phyloP scores from a whole-genome alignment of 2,888 invertebrate genomes.

The Calliphora vomitoria region DNA sequence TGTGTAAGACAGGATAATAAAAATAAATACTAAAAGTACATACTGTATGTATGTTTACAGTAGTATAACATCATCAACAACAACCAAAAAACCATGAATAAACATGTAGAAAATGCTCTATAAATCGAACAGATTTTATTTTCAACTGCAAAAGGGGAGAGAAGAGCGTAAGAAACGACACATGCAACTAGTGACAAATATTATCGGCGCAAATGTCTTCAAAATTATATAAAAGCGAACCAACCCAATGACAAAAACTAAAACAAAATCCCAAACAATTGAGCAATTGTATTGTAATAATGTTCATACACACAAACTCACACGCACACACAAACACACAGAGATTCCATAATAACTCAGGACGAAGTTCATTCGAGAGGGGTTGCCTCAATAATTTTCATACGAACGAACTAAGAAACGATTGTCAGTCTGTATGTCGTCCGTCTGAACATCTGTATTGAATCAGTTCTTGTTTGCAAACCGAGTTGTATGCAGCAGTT shows the following conservation, averaged over 20 bases:
- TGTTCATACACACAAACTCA: neutral
- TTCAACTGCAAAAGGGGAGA: neutral
- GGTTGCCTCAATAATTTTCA: conserved; percentile 72
- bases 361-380: conserved; percentile 41
- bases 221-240: conserved; percentile 21
- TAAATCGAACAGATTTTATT: neutral
- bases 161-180: conserved; percentile 1
- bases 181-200: conserved; percentile 60
- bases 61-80: neutral
- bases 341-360: neutral
- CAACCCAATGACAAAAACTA: conserved; percentile 1
- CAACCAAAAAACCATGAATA: neutral
- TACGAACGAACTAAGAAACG: conserved; percentile 11
- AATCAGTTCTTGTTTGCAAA: conserved; percentile 58
- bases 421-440: conserved; percentile 45
- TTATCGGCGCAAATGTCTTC: conserved; percentile 55
- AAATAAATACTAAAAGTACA: neutral
- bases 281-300: conserved; percentile 25
- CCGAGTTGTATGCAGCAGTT: conserved; percentile 32
- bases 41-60: no score
- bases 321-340: conserved; percentile 23
- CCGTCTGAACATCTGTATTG: conserved; percentile 77
- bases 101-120: neutral
- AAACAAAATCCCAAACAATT: conserved; percentile 56
- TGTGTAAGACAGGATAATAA: neutral